These are phyloP conservation scores for Drosophila tsacasi DNA, from an alignment of 1,140 invertebrate genomes.

Conservation along the genomic window DNA sequence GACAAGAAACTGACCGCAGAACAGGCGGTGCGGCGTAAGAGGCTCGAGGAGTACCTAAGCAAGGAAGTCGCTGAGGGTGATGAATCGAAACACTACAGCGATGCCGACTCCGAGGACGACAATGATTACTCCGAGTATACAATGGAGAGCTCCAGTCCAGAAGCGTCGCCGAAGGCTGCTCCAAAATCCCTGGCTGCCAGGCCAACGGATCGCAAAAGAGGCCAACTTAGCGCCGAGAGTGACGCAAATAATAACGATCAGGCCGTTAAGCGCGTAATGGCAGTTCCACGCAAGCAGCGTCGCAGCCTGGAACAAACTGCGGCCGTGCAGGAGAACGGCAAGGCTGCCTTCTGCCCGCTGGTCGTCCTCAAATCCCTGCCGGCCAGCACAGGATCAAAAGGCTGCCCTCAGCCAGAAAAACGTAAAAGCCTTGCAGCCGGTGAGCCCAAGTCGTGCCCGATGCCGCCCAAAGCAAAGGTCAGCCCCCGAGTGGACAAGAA, in stretches of 20 bases:
- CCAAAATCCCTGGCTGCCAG: conserved; percentile 2
- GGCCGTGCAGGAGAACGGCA: background rate
- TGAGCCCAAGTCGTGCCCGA: background rate
- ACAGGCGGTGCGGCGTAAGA: background rate
- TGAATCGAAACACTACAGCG: background rate
- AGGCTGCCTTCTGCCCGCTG: conserved; percentile 17
- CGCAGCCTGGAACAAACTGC: conserved; percentile 3
- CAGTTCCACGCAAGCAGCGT: background rate
- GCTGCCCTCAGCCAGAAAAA: conserved; percentile 22
- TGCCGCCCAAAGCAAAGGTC: conserved; percentile 8
- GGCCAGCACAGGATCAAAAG: conserved; percentile 14
- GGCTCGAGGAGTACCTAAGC: too few species aligned
- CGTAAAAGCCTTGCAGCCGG: background rate
- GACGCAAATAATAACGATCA: conserved; percentile 2
- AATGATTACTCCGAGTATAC: conserved; percentile 5
- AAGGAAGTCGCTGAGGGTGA: background rate
- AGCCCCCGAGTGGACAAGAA: background rate
- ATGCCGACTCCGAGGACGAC: too few species aligned
- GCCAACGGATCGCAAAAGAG: conserved; percentile 6
- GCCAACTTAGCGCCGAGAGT: background rate
- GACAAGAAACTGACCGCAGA: background rate
- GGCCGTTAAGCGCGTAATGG: background rate
- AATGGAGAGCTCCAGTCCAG: background rate
- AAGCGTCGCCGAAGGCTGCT: background rate
- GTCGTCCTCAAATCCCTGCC: conserved; percentile 20